Conservation (phyloP, 2,888 invertebrate species). For the Timandra comae region DNA sequence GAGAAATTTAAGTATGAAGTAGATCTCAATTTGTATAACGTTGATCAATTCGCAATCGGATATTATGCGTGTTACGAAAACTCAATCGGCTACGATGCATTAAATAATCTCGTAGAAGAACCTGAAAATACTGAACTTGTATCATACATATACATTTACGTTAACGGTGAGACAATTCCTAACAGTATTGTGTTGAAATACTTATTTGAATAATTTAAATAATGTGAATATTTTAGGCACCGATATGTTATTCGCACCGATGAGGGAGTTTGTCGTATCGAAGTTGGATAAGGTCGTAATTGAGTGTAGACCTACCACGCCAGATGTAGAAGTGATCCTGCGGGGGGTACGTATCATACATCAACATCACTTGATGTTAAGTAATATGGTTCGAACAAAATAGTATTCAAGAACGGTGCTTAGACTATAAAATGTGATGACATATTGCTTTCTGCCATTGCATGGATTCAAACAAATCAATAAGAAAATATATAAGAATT, state of each 20-base stretch:
- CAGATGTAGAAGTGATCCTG: conserved; percentile 55
- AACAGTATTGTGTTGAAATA: conserved; percentile 1
- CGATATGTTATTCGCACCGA: conserved; percentile 55
- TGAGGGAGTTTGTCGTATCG: conserved; percentile 49
- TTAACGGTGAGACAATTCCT: conserved; percentile 53
- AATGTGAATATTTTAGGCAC: conserved; percentile 58
- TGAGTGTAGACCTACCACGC: conserved; percentile 67
- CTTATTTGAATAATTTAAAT: conserved; percentile 10
- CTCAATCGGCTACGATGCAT: conserved; percentile 39
- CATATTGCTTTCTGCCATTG: conserved; percentile 37
- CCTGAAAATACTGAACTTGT: conserved; percentile 49
- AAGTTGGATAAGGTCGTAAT: conserved; percentile 41
- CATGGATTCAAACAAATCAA: conserved; percentile 42
- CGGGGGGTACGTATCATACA: conserved; percentile 54
- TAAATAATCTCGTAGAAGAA: conserved; percentile 47
- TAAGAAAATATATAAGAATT: too few relatives aligned
- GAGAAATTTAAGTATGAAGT: conserved; percentile 54
- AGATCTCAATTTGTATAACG: conserved; percentile 58
- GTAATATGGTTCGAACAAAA: conserved; percentile 2
- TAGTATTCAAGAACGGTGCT: conserved; percentile 3
- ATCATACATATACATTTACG: conserved; percentile 62
- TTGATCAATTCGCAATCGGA: conserved; percentile 67
- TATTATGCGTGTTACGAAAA: conserved; percentile 75
- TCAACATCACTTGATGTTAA: too few relatives aligned
- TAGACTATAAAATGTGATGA: conserved; percentile 3